phyloP scores from a whole-genome alignment of 1,140 invertebrate genomes.

The Macrobrachium nipponense region DNA sequence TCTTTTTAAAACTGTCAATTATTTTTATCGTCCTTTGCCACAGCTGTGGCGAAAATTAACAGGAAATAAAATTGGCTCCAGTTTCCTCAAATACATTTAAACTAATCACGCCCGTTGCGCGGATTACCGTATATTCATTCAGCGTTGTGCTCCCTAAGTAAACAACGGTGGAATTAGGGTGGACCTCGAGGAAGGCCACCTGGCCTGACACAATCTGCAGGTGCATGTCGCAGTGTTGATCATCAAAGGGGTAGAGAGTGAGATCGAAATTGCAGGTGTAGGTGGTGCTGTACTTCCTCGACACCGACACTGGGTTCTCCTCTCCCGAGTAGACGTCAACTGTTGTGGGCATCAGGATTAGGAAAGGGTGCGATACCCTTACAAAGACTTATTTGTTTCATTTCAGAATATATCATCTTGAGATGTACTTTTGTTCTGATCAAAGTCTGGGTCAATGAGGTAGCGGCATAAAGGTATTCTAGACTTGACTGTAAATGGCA shows the following conservation, averaged over 20 bases:
- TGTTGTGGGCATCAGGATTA: not conserved
- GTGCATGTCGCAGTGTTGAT: constrained; percentile 55
- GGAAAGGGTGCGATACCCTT: not conserved
- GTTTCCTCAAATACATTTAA: not conserved
- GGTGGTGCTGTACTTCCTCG: constrained; percentile 46
- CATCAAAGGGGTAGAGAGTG: constrained; percentile 57
- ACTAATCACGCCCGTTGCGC: not conserved
- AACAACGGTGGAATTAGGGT: not conserved
- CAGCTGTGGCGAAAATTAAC: too few species aligned
- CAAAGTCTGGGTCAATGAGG: not conserved
- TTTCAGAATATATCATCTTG: not conserved
- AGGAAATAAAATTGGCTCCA: too few species aligned
- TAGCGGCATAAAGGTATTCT: not conserved
- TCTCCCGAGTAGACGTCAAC: constrained; percentile 44
- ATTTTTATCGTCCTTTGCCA: too few species aligned
- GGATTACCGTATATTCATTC: constrained; percentile 16
- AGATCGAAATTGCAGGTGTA: constrained; percentile 56
- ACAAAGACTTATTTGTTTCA: not conserved
- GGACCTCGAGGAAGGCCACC: constrained; percentile 12
- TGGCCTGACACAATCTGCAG: constrained; percentile 38
- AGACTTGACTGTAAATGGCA: not conserved
- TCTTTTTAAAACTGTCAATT: too few species aligned
- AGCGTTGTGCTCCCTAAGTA: constrained; percentile 27
- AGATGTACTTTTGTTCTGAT: not conserved
- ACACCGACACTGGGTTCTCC: constrained; percentile 47